Evolutionary conservation across 2,113 vertebrate genomes (phyloP), one percentile per base, ranked within the genome.

Genomic region (Deroptyus accipitrinus): DNA sequence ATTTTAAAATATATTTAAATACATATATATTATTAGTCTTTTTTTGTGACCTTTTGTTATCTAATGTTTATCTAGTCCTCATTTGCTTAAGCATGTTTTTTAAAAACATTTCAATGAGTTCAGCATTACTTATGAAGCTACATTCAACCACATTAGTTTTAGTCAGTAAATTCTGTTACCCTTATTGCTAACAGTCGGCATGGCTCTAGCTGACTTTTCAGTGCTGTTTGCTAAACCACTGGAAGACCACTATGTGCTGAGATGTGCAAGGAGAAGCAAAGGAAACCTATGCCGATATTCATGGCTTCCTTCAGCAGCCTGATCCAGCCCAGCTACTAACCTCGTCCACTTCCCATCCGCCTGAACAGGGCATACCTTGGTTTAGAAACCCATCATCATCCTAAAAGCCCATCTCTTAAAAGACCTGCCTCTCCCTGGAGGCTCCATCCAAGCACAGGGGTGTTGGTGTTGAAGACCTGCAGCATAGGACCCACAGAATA

Each of bases 371-470:
- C 13, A 85, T 35, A 75, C 7, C 4, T 39, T 62, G 25, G 23
- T 48, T 85, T 82, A 82, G 79, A 88, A 70, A 52, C 4, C 5
- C 27, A 37, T n/a, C 6, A 5, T 15, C 18, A 12, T 68, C 25
- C 25, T 77, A 35, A 81, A 73, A 63, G 25, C 20, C 52, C 2
- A 0, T 31, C 17, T 14, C 69, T 46, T 22, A 18, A 83, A 83
- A 22, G 28, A 59, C 5, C 19, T 67, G n/a, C 28, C 9, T 59
- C 24, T 73, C 31, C 13, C 28, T 41, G 22, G 39, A 19, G 57
- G 7, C 31, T 59, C 37, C 72, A 41, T n/a, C 4, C 0, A 1
- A 16, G 6, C 33, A 28, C 1, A 0, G 1, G 7, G 52, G 9
- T 20, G 12, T 24, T 2, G 0, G 13, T 5, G 5, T 30, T 76